phyloP scores from a whole-genome alignment of 2,888 invertebrate species.

The Trissoscelio sp. region DNA sequence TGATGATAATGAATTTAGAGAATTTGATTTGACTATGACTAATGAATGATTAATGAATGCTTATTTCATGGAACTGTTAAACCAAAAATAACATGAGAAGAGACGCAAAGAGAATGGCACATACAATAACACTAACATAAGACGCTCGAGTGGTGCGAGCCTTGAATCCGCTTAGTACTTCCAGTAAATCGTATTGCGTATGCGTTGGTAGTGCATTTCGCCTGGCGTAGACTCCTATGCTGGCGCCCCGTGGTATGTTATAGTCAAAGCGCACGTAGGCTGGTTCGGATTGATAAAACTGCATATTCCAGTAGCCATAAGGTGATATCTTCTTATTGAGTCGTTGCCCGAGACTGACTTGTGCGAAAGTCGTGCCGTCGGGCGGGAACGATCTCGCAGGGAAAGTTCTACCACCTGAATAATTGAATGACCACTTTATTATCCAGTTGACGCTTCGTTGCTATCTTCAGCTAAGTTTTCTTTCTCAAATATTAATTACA shows the following conservation, averaged over 20 bases:
- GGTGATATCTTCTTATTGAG: slow-evolving; percentile 95
- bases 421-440: slow-evolving; percentile 53
- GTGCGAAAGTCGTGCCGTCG: slow-evolving; percentile 95
- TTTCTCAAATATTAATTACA: no score
- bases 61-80: slow-evolving; percentile 13
- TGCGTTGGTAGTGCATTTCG: slow-evolving; percentile 97
- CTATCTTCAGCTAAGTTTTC: not conserved
- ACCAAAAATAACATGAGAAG: slow-evolving; percentile 46
- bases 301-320: slow-evolving; percentile 98
- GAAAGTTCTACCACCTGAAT: slow-evolving; percentile 92
- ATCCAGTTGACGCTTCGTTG: slow-evolving; percentile 11
- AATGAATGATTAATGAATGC: slow-evolving; percentile 10
- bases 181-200: slow-evolving; percentile 97
- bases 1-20: slow-evolving; percentile 4
- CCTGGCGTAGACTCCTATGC: slow-evolving; percentile 97
- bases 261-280: slow-evolving; percentile 98
- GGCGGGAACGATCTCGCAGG: slow-evolving; percentile 96
- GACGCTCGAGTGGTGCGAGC: slow-evolving; percentile 93
- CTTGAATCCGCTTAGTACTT: slow-evolving; percentile 95
- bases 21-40: no score
- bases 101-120: slow-evolving; percentile 70
- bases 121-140: slow-evolving; percentile 89
- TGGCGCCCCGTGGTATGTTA: slow-evolving; percentile 94
- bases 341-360: slow-evolving; percentile 94
- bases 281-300: slow-evolving; percentile 97